Evolutionary conservation across 2,888 invertebrate species (phyloP).

Genomic region (Apamea sordens): DNA sequence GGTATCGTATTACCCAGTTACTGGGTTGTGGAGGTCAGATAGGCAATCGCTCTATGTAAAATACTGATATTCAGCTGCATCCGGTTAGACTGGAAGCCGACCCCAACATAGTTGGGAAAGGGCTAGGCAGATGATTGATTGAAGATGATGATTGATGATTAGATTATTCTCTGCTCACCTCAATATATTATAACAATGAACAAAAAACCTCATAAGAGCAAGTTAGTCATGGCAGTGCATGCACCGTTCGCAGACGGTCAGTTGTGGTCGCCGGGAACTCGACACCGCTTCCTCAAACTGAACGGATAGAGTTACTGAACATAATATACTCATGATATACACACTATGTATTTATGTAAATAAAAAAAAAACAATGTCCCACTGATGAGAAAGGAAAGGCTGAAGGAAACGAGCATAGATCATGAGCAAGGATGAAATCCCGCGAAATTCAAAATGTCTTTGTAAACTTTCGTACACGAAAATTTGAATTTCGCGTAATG

Average conservation of each 20-base stretch:
- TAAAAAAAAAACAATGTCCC: not conserved
- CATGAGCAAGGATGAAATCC: not conserved
- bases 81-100: no score
- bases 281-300: constrained; percentile 73
- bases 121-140: no score
- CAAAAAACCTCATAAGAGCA: constrained; percentile 3
- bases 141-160: no score
- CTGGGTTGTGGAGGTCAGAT: no score
- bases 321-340: constrained; percentile 23
- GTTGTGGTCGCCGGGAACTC: constrained; percentile 64
- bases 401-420: not conserved
- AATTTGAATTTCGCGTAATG: no score
- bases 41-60: no score
- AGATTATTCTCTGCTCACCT: not conserved
- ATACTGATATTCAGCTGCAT: no score
- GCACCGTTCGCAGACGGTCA: constrained; percentile 51
- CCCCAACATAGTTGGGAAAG: no score
- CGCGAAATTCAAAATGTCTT: not conserved
- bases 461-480: not conserved
- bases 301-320: constrained; percentile 63
- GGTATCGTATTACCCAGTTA: no score
- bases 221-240: constrained; percentile 26
- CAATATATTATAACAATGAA: not conserved
- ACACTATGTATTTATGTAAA: constrained; percentile 4
- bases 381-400: not conserved